A percentile compares a stretch with the other conserved stretches of the same genome.
phyloP scores from a whole-genome alignment of 35 echinoderm and acorn worm species.

The Strongylocentrotus purpuratus region DNA sequence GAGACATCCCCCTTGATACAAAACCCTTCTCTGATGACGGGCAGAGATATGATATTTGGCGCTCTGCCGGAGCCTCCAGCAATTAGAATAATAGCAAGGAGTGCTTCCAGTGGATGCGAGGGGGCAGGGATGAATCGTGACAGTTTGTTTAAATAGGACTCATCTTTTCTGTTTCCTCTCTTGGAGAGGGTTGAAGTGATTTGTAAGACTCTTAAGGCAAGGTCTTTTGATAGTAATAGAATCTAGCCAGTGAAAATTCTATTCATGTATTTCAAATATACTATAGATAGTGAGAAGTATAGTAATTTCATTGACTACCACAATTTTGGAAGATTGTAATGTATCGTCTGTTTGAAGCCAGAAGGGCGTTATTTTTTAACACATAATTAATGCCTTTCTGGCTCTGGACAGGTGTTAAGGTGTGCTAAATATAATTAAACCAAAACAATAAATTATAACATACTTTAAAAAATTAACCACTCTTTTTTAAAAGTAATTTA shows the following conservation, averaged over 20 bases:
- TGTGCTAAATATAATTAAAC: no score
- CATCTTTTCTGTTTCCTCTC: background rate
- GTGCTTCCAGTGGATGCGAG: background rate
- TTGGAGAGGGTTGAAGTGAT: background rate
- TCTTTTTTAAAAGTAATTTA: no score
- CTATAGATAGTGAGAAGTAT: background rate
- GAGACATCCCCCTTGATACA: background rate
- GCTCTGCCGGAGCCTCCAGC: background rate
- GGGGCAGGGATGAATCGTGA: background rate
- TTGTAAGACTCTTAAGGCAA: background rate
- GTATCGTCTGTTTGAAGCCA: no score
- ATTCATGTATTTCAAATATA: background rate
- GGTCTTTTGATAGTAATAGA: background rate
- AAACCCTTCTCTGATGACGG: background rate
- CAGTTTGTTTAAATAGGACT: background rate
- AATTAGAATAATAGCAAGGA: background rate
- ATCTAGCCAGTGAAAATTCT: background rate
- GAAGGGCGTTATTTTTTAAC: no score
- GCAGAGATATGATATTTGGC: background rate
- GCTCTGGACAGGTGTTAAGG: no score
- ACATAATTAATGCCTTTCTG: no score
- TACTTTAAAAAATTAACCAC: no score
- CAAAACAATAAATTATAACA: no score
- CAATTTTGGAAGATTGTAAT: no score
- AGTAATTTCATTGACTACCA: no score